These are phyloP conservation scores for Conus canariensis DNA, from an alignment of 2,888 invertebrate species.

Conservation along the genomic window DNA sequence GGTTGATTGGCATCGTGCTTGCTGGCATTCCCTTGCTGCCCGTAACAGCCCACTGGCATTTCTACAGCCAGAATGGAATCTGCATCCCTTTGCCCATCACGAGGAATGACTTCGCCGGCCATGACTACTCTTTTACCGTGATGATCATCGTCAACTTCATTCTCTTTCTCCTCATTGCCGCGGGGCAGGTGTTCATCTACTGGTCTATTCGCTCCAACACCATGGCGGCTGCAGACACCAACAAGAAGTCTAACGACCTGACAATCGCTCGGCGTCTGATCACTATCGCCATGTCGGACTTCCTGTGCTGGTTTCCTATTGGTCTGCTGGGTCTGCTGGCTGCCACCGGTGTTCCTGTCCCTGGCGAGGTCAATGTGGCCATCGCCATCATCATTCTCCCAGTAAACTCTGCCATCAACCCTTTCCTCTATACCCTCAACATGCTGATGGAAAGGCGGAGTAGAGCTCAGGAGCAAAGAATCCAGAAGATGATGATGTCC, in stretches of 20 bases:
- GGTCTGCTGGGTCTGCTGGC: slow-evolving; percentile 36
- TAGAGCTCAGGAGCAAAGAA: neutral
- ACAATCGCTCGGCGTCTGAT: slow-evolving; percentile 33
- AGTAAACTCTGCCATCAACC: slow-evolving; percentile 42
- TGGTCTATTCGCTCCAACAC: slow-evolving; percentile 54
- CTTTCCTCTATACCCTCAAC: slow-evolving; percentile 40
- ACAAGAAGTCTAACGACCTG: slow-evolving; percentile 23
- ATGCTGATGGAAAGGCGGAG: slow-evolving; percentile 24
- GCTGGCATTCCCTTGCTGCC: slow-evolving; percentile 72
- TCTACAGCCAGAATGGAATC: slow-evolving; percentile 69
- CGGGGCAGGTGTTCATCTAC: slow-evolving; percentile 74
- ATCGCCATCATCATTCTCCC: slow-evolving; percentile 38
- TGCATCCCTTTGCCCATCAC: slow-evolving; percentile 76
- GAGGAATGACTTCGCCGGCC: slow-evolving; percentile 71
- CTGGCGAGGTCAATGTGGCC: slow-evolving; percentile 21
- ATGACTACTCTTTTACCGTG: slow-evolving; percentile 75
- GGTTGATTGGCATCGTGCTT: slow-evolving; percentile 66
- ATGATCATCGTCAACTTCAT: slow-evolving; percentile 74
- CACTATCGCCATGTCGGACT: slow-evolving; percentile 29
- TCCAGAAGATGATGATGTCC: slow-evolving; percentile 9
- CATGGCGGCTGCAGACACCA: slow-evolving; percentile 6
- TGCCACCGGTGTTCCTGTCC: slow-evolving; percentile 17
- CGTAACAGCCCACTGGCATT: slow-evolving; percentile 58
- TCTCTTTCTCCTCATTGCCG: slow-evolving; percentile 71
- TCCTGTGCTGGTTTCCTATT: slow-evolving; percentile 38